Conservation (phyloP, 2,797 vertebrate species). For the Pangasius larnaudii region DNA sequence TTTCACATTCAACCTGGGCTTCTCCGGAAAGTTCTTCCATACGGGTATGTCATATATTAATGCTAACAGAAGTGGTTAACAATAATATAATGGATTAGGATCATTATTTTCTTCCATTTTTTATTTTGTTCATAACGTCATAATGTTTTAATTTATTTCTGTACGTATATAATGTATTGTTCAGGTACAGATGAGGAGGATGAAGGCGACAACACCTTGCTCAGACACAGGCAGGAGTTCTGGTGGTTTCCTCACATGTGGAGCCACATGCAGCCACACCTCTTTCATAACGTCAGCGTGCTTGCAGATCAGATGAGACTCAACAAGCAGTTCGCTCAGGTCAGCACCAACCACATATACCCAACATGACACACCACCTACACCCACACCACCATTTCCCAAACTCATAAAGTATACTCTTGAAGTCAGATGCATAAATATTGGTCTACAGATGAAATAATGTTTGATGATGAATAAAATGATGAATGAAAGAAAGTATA, state of each 20-base stretch:
- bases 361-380: not conserved
- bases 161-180: not conserved
- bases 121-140: not conserved
- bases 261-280: slow-evolving; percentile 97
- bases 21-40: slow-evolving; percentile 93
- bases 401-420: not conserved
- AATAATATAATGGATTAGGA: not conserved
- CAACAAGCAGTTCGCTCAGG: slow-evolving; percentile 95
- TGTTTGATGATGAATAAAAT: not conserved
- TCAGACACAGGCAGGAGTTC: slow-evolving; percentile 89
- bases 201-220: slow-evolving; percentile 91
- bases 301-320: slow-evolving; percentile 97
- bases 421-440: not conserved
- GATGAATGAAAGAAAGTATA: not conserved
- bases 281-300: slow-evolving; percentile 91
- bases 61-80: not conserved
- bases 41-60: slow-evolving; percentile 44
- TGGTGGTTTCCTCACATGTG: slow-evolving; percentile 99
- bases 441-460: not conserved
- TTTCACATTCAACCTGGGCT: slow-evolving; percentile 97
- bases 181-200: slow-evolving; percentile 94
- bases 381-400: not conserved
- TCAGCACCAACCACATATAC: slow-evolving; percentile 65
- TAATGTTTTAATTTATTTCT: not conserved
- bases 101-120: not conserved